Conservation (phyloP, 2,888 invertebrate species). For the Metopia argyrocephala region DNA sequence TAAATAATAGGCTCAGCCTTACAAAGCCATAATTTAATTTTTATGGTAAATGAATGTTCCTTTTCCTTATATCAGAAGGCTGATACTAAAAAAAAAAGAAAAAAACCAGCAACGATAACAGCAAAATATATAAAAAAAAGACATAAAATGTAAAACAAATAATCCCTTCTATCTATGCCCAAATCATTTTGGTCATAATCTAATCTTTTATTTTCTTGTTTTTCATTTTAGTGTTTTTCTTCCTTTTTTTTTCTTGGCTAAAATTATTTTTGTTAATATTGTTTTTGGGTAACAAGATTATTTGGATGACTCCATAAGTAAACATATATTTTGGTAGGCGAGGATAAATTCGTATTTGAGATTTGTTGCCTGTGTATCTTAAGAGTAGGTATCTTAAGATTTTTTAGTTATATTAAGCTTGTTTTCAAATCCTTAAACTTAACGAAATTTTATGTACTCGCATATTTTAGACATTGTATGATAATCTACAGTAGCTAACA, state of each 20-base stretch:
- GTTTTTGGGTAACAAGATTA: constrained; percentile 46
- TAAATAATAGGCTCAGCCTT: constrained; percentile 7
- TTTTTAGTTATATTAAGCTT: background rate
- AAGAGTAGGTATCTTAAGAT: background rate
- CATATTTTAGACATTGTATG: background rate
- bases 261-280: background rate
- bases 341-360: background rate
- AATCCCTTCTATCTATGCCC: constrained; percentile 32
- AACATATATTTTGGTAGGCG: background rate
- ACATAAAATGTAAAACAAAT: background rate
- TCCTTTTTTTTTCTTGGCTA: background rate
- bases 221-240: background rate
- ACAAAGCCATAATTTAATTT: constrained; percentile 40
- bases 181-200: constrained; percentile 43
- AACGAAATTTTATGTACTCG: background rate
- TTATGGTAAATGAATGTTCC: background rate
- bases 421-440: background rate
- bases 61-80: background rate
- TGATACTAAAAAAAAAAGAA: too few species aligned
- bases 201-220: constrained; percentile 26
- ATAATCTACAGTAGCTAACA: background rate
- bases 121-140: background rate
- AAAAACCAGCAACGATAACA: too few species aligned
- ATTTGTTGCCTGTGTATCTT: background rate
- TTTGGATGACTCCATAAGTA: constrained; percentile 41